These are phyloP conservation scores for Penaeus vannamei DNA, from an alignment of 1,140 invertebrate genomes.

Conservation along the genomic window DNA sequence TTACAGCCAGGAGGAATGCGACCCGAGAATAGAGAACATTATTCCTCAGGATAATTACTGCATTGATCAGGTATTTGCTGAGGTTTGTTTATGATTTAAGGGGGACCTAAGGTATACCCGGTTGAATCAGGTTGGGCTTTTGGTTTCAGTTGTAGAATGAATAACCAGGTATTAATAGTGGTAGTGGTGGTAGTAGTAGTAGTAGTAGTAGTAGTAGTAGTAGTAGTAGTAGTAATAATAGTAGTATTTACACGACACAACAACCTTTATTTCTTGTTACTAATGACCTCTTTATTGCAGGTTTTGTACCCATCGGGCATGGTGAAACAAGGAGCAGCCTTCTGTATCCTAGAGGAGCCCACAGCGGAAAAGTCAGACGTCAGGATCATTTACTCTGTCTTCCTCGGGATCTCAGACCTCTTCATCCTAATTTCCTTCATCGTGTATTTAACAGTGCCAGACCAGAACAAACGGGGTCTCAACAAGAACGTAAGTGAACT, in stretches of 20 bases:
- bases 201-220: no score
- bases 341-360: constrained; percentile 59
- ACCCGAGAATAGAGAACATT: constrained; percentile 25
- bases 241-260: no score
- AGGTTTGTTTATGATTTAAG: neutral
- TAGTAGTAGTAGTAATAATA: no score
- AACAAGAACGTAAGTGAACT: constrained; percentile 58
- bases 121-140: neutral
- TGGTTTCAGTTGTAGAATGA: neutral
- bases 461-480: constrained; percentile 59
- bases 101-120: neutral
- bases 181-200: no score
- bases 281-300: neutral
- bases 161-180: no score
- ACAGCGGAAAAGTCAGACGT: constrained; percentile 61
- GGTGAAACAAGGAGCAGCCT: constrained; percentile 54
- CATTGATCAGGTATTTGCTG: constrained; percentile 42
- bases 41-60: constrained; percentile 45
- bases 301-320: constrained; percentile 51
- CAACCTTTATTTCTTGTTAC: no score
- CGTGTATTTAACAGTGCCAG: constrained; percentile 61
- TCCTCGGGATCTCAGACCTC: constrained; percentile 65
- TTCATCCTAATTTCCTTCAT: constrained; percentile 68
- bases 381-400: constrained; percentile 64
- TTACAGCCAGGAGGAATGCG: constrained; percentile 45